A percentile compares a stretch with the other conserved stretches of the same genome.
Conservation (phyloP, 1,140 invertebrate genomes). For the Parapsyche elsis region DNA sequence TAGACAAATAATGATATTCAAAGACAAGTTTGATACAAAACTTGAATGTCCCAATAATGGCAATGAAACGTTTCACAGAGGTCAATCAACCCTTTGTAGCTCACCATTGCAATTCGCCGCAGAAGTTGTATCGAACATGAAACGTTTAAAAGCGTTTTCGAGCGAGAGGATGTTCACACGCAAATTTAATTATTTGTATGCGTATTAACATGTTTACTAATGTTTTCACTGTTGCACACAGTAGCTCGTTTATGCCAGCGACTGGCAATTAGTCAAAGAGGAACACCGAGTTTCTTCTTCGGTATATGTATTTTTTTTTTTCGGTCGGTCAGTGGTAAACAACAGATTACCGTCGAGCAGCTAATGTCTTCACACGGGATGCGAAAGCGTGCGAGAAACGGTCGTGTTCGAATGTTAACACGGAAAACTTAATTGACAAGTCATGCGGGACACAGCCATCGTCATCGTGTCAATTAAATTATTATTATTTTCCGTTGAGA, state of each 20-base stretch:
- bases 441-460: conserved; percentile 30
- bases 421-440: conserved; percentile 33
- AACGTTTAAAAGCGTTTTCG: too few relatives aligned
- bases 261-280: too few relatives aligned
- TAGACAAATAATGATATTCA: too few relatives aligned
- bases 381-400: conserved; percentile 40
- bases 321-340: neutral
- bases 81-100: too few relatives aligned
- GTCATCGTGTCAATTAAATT: conserved; percentile 35
- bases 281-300: too few relatives aligned
- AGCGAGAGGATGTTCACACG: neutral
- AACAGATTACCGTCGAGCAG: conserved; percentile 31
- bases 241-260: neutral
- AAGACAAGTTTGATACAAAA: too few relatives aligned
- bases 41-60: too few relatives aligned
- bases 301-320: neutral
- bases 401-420: conserved; percentile 12
- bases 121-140: too few relatives aligned
- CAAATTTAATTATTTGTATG: neutral
- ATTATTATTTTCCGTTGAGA: conserved; percentile 5
- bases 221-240: neutral
- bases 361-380: conserved; percentile 36
- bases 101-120: too few relatives aligned
- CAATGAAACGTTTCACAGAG: too few relatives aligned
- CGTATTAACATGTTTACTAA: neutral